A percentile compares a stretch with the other conserved stretches of the same genome.
Conservation (phyloP, 2,113 vertebrate genomes). For the Elgaria multicarinata region DNA sequence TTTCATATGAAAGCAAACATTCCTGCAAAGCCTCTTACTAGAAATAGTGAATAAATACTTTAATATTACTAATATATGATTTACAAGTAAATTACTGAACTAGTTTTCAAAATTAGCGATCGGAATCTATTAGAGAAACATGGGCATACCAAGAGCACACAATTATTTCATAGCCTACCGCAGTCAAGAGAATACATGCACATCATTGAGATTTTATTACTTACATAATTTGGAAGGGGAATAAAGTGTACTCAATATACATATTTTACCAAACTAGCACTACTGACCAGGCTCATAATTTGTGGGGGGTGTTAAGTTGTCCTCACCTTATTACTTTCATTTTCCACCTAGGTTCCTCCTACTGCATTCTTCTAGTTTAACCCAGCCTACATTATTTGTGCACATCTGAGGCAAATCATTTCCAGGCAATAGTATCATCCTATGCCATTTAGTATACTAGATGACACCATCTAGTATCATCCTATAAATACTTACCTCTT, state of each 20-base stretch:
- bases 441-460: no score
- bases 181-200: background rate
- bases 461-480: background rate
- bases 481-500: background rate
- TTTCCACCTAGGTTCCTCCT: background rate
- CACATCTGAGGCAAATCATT: background rate
- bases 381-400: background rate
- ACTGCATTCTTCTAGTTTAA: background rate
- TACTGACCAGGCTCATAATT: background rate
- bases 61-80: background rate
- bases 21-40: conserved; percentile 55
- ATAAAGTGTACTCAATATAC: background rate
- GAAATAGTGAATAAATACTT: background rate
- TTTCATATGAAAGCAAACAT: conserved; percentile 63
- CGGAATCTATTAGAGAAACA: background rate
- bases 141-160: background rate
- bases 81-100: background rate
- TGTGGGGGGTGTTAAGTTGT: background rate
- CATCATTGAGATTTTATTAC: background rate
- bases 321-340: background rate
- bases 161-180: background rate
- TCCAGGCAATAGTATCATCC: background rate
- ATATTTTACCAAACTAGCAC: background rate
- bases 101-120: background rate
- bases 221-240: background rate